Conservation (phyloP, 2,888 invertebrate species). For the Noctua janthe region DNA sequence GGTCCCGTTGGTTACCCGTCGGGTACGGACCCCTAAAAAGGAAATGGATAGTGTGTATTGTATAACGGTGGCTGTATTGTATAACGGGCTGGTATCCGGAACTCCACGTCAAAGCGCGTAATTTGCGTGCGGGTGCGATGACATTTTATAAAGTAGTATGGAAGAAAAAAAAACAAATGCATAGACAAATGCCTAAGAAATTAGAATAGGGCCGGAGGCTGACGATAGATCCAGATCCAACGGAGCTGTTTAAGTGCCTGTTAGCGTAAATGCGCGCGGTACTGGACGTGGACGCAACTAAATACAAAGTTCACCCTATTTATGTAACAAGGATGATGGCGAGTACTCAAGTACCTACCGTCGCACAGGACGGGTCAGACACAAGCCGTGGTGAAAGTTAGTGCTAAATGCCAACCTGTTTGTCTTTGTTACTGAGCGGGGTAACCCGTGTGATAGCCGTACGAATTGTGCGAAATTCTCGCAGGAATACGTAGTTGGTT, state of each 20-base stretch:
- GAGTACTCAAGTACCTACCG: conserved; percentile 13
- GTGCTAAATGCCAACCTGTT: conserved; percentile 48
- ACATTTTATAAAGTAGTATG: too few relatives aligned
- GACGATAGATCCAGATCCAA: not conserved
- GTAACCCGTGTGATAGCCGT: not conserved
- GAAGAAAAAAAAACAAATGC: not conserved
- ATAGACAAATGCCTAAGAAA: not conserved
- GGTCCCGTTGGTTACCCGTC: too few relatives aligned
- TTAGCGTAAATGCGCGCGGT: not conserved
- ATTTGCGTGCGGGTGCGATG: too few relatives aligned
- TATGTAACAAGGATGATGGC: conserved; percentile 48
- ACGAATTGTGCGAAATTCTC: conserved; percentile 16
- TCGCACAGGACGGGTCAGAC: conserved; percentile 26
- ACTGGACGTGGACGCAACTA: conserved; percentile 2
- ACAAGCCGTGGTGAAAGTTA: conserved; percentile 58
- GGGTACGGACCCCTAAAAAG: too few relatives aligned
- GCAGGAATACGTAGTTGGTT: conserved; percentile 1
- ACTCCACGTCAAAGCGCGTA: too few relatives aligned
- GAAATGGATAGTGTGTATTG: too few relatives aligned
- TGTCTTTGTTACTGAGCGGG: conserved; percentile 34
- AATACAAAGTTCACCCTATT: conserved; percentile 10
- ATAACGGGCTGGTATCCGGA: too few relatives aligned
- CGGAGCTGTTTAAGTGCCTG: not conserved
- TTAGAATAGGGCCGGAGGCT: not conserved
- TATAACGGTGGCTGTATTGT: too few relatives aligned